Base-by-base conservation (phyloP, 2,888 invertebrate genomes). In the Eumerus sabulonum region DNA sequence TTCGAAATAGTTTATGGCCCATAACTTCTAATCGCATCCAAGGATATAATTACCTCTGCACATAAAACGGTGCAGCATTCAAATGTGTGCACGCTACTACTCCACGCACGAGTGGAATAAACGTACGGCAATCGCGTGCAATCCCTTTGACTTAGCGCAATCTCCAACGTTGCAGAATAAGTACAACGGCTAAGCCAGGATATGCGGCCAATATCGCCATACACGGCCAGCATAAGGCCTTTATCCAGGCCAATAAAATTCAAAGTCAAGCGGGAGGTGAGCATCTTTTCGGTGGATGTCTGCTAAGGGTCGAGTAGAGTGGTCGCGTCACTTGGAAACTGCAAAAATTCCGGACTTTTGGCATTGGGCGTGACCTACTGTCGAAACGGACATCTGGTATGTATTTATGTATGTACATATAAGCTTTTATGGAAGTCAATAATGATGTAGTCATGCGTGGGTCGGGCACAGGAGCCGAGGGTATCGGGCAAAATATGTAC, bases 21-120 rank as follows among this genome's bases (percentile, higher is more conserved):
- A 77, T 77, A 77, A 72, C 62, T 72, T 77, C 48, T 67, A 62
- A 72, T 77, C 72, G 57, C 67, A 77, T 72, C 67, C 66, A 57
- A 42, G 72, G 77, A 72, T 72, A 72, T 72, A 67, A 77, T 77
- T 72, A 77, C 62, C 56, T 17, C 19, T 9, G 13, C 9, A 40
- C 17, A n/a, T n/a, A n/a, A n/a, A n/a, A 56, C 14, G 9, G 48
- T 1, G 18, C 17, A 18, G n/a, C 18, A n/a, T n/a, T 16, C 35
- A 48, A 16, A n/a, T 13, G n/a, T n/a, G n/a, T n/a, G n/a, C n/a
- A 27, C 7, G 3, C 27, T 27, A 7, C 27, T 27, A 2, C 27
- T 27, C 27, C 3, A 7, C 27, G 7, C 27, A 27, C 27, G 7
- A 2, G 27, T 27, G 27, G 19, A 56, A 44, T 35, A 60, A 45